These are phyloP conservation scores for Sminthurides bifidus DNA, from an alignment of 1,140 invertebrate species.

Conservation along the genomic window DNA sequence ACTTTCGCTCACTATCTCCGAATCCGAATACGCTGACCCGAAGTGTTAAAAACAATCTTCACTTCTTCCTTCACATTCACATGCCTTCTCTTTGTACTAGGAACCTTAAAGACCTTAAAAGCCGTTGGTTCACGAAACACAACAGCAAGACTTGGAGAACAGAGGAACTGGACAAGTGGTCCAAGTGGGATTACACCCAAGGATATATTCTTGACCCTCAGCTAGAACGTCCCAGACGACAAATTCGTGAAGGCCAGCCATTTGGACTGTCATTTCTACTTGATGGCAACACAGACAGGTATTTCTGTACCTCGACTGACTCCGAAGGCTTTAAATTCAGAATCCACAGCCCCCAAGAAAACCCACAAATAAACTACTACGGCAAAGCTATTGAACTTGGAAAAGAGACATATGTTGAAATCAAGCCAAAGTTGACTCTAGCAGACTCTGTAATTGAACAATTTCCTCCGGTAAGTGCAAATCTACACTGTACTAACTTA, in stretches of 20 bases:
- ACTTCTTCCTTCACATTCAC: background rate
- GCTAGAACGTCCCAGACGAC: background rate
- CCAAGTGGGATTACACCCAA: slow-evolving; percentile 1
- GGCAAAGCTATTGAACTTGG: background rate
- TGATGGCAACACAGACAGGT: background rate
- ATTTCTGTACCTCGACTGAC: slow-evolving; percentile 1
- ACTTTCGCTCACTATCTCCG: background rate
- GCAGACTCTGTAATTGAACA: background rate
- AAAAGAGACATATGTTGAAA: background rate
- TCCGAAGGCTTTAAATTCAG: background rate
- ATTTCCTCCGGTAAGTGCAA: background rate
- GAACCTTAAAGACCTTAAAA: background rate
- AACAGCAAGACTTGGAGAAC: background rate
- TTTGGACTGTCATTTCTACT: slow-evolving; percentile 5
- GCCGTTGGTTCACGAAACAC: background rate
- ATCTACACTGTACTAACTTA: background rate
- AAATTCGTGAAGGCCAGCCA: background rate
- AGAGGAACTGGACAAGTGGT: background rate
- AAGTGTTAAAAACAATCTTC: background rate
- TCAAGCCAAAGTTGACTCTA: background rate
- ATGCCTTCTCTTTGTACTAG: background rate
- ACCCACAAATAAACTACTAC: background rate
- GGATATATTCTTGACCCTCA: background rate
- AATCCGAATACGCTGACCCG: background rate
- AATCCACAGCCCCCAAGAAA: background rate